A percentile compares a stretch with the other conserved stretches of the same genome.
These are phyloP conservation scores for Crioceris asparagi DNA, from an alignment of 2,888 invertebrate species.

Conservation along the genomic window DNA sequence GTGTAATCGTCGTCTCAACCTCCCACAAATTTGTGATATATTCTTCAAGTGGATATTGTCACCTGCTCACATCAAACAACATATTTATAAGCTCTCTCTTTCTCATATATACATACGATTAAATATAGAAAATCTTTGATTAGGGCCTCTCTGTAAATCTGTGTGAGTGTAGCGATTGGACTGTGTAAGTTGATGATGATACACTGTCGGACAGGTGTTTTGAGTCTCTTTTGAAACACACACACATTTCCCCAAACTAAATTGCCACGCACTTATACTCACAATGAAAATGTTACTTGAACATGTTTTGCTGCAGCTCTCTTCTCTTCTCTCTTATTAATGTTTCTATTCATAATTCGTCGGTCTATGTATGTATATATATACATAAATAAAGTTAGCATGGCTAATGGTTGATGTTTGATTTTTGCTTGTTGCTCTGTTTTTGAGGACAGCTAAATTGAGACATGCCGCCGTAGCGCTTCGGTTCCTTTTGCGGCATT, in stretches of 20 bases:
- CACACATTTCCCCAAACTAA: conserved; percentile 19
- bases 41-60: too few relatives aligned
- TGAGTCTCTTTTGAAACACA: conserved; percentile 11
- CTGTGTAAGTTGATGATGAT: conserved; percentile 22
- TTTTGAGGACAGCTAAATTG: too few relatives aligned
- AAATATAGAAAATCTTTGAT: conserved; percentile 31
- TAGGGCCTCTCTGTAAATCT: conserved; percentile 25
- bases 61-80: conserved; percentile 10
- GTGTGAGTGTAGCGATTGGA: conserved; percentile 1
- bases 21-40: too few relatives aligned
- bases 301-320: conserved; percentile 11
- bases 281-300: conserved; percentile 19
- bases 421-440: too few relatives aligned
- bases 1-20: too few relatives aligned
- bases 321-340: conserved; percentile 12
- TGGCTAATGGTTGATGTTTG: too few relatives aligned
- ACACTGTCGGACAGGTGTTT: conserved; percentile 28
- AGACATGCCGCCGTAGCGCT: too few relatives aligned
- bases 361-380: too few relatives aligned
- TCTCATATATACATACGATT: conserved; percentile 16
- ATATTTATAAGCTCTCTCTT: conserved; percentile 1
- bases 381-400: too few relatives aligned
- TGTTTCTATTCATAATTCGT: conserved; percentile 17
- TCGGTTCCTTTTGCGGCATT: too few relatives aligned
- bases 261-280: conserved; percentile 19